Percentiles rank a stretch among this genome's conserved stretches.
Conservation (phyloP, 2,888 invertebrate species). For the Drosophila subsilvestris region DNA sequence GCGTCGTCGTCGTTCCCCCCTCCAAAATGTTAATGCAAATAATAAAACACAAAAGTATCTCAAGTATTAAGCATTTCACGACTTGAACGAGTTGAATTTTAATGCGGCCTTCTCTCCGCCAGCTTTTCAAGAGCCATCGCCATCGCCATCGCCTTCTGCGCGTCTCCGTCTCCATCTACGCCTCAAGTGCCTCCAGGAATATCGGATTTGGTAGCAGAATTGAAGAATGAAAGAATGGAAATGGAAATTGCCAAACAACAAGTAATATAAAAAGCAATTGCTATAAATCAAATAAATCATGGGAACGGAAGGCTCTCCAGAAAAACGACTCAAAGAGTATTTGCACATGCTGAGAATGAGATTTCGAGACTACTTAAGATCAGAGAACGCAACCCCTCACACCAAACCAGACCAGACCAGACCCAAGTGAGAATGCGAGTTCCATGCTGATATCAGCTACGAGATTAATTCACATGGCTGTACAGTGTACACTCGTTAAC, state of each 20-base stretch:
- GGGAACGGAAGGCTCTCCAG: slow-evolving; percentile 2
- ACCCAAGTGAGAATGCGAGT: not conserved
- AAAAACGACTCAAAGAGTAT: slow-evolving; percentile 44
- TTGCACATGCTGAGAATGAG: slow-evolving; percentile 45
- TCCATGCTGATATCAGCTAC: not conserved
- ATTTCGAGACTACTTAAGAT: slow-evolving; percentile 39
- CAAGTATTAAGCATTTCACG: slow-evolving; percentile 72
- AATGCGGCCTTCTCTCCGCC: slow-evolving; percentile 60
- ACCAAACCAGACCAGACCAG: not conserved
- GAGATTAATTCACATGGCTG: slow-evolving; percentile 11
- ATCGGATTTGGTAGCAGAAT: not conserved
- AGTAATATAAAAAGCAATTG: slow-evolving; percentile 61
- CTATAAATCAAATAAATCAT: slow-evolving; percentile 66
- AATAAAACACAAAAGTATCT: slow-evolving; percentile 65
- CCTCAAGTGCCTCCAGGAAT: slow-evolving; percentile 64
- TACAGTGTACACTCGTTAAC: slow-evolving; percentile 7
- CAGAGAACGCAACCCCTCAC: slow-evolving; percentile 24
- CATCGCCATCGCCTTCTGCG: slow-evolving; percentile 31
- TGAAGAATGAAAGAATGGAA: slow-evolving; percentile 10
- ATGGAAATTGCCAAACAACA: slow-evolving; percentile 39
- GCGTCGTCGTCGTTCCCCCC: slow-evolving; percentile 12
- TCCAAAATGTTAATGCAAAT: slow-evolving; percentile 48
- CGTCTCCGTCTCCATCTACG: not conserved
- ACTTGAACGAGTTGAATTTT: slow-evolving; percentile 67
- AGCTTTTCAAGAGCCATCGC: slow-evolving; percentile 37